Evolutionary conservation across 2,888 invertebrate genomes (phyloP).

Genomic region (Ypsolopha scabrella): DNA sequence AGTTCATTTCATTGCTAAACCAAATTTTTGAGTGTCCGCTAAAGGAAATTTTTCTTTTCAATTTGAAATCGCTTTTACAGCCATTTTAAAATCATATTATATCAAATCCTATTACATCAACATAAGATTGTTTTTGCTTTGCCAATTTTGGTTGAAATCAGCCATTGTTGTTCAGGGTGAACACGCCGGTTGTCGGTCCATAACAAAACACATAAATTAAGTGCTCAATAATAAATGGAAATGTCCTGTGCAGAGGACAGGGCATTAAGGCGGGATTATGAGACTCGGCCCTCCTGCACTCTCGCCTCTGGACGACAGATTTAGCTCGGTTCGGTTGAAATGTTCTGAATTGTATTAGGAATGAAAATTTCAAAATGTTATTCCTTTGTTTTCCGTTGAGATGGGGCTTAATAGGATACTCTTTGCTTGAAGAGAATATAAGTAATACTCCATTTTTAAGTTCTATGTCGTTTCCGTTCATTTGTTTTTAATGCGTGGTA

Average conservation of each 20-base stretch:
- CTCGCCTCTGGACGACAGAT: slow-evolving; percentile 20
- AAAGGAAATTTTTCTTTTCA: slow-evolving; percentile 32
- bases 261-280: slow-evolving; percentile 69
- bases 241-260: slow-evolving; percentile 70
- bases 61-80: slow-evolving; percentile 10
- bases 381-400: no score
- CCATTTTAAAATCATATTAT: no score
- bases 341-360: background rate
- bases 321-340: background rate
- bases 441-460: no score
- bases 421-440: no score
- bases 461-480: no score
- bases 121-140: background rate
- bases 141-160: background rate
- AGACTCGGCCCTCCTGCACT: slow-evolving; percentile 47
- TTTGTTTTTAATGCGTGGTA: no score
- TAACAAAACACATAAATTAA: slow-evolving; percentile 72
- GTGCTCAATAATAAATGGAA: slow-evolving; percentile 73
- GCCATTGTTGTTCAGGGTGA: slow-evolving; percentile 24
- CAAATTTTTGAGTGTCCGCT: slow-evolving; percentile 43
- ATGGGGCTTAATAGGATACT: no score
- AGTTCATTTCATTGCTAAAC: slow-evolving; percentile 18
- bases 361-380: background rate
- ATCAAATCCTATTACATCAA: no score
- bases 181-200: slow-evolving; percentile 57